These are phyloP conservation scores for Nephila pilipes DNA, from an alignment of 1,140 invertebrate genomes.

Conservation along the genomic window DNA sequence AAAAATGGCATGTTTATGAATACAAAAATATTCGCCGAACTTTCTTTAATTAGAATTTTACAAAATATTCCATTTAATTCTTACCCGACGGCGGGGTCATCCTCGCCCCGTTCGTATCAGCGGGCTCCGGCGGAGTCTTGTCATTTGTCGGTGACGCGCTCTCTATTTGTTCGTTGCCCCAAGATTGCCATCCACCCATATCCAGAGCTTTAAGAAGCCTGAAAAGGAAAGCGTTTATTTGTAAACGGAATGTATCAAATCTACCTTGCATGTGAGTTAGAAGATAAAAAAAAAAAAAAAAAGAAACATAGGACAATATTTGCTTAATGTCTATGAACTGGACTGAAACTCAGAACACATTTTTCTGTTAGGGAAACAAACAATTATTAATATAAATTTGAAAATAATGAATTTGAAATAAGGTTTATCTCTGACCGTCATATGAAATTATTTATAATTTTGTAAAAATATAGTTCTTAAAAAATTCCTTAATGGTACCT, in stretches of 20 bases:
- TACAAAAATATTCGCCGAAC: too few relatives aligned
- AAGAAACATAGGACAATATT: background rate
- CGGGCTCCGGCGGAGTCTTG: conserved; percentile 23
- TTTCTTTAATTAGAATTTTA: too few relatives aligned
- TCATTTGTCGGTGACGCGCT: conserved; percentile 39
- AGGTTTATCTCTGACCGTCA: too few relatives aligned
- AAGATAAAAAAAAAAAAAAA: background rate
- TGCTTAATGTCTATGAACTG: background rate
- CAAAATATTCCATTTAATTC: too few relatives aligned
- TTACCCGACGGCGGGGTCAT: conserved; percentile 64
- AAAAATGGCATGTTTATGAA: too few relatives aligned
- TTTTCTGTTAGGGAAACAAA: too few relatives aligned
- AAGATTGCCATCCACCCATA: conserved; percentile 69
- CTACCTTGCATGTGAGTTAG: background rate
- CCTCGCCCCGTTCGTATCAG: conserved; percentile 56
- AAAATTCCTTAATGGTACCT: too few relatives aligned
- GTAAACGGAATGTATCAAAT: background rate
- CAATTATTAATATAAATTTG: too few relatives aligned
- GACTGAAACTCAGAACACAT: too few relatives aligned
- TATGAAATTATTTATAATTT: too few relatives aligned
- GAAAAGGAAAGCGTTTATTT: background rate
- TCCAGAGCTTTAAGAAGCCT: conserved; percentile 68
- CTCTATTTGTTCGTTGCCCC: conserved; percentile 47
- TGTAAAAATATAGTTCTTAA: too few relatives aligned
- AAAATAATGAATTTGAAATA: too few relatives aligned